Conservation (phyloP, 2,888 invertebrate genomes). For the Colostygia pectinataria region DNA sequence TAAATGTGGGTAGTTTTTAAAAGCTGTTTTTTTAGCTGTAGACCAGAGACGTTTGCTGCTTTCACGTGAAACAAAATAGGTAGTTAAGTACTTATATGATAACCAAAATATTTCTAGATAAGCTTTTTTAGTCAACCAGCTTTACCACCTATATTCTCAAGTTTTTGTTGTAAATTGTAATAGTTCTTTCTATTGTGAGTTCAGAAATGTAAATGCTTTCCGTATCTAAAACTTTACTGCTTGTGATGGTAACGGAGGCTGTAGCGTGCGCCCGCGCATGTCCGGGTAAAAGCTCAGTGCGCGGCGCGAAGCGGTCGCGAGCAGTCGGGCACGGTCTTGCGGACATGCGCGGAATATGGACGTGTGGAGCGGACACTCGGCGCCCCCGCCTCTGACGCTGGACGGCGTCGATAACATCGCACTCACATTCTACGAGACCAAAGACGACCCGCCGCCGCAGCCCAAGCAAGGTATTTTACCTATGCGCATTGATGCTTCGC, state of each 20-base stretch:
- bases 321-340: constrained; percentile 63
- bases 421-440: constrained; percentile 90
- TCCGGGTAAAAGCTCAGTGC: constrained; percentile 62
- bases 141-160: too few relatives aligned
- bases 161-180: too few relatives aligned
- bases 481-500: constrained; percentile 1
- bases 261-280: constrained; percentile 24
- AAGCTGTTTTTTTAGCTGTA: too few relatives aligned
- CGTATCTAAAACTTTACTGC: too few relatives aligned
- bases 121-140: too few relatives aligned
- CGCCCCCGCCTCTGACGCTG: constrained; percentile 85
- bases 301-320: constrained; percentile 66
- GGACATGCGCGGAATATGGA: constrained; percentile 84
- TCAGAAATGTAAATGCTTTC: too few relatives aligned
- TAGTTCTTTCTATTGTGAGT: too few relatives aligned
- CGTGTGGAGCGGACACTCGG: constrained; percentile 87
- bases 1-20: too few relatives aligned
- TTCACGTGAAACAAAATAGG: too few relatives aligned
- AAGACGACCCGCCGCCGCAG: constrained; percentile 69
- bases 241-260: constrained; percentile 16
- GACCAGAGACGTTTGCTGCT: too few relatives aligned
- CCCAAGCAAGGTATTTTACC: constrained; percentile 58
- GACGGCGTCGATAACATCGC: constrained; percentile 91
- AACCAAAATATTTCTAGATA: too few relatives aligned
- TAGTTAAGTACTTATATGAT: too few relatives aligned